Evolutionary conservation across 2,888 invertebrate genomes (phyloP), one percentile per base, ranked within the genome.

Genomic region (Caenorhabditis afra): DNA sequence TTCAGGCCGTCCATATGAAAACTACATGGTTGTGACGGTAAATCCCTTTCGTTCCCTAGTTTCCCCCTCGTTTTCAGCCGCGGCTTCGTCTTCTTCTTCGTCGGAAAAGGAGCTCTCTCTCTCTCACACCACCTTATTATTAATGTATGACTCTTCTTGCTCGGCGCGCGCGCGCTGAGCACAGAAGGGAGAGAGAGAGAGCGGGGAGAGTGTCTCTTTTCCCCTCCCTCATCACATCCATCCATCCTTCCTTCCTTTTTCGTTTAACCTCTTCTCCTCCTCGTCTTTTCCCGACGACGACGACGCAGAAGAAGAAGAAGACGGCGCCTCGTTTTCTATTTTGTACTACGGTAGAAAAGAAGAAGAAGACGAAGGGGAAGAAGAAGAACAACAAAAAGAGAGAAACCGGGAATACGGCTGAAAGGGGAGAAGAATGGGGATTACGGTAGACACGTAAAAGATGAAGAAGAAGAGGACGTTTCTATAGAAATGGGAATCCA

Each of bases 91-190:
- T 66, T 35, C 44, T 41, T 52, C 22, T 65, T 45, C 47, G n/a
- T n/a, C n/a, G n/a, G n/a, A n/a, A n/a, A n/a, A n/a, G n/a, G n/a
- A 44, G 55, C 29, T 55, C 62, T 45, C 39, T 73, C 57, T 65
- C 65, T 76, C 73, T 41, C 73, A 62, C 80, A 65, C 71, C 65
- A 71, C 74, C 77, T 78, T 78, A 78, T 74, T 81, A 73, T 81
- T 74, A 73, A 73, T 81, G 73, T 73, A 74, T 81, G 75, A 71
- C 76, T 76, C 73, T 73, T 74, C 76, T 29, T 71, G 50, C 64
- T 66, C 61, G n/a, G 41, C 66, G 50, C 10, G 47, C n/a, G 3
- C 66, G 11, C n/a, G n/a, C n/a, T n/a, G n/a, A n/a, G n/a, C n/a
- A n/a, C n/a, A n/a, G n/a, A n/a, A n/a, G n/a, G n/a, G n/a, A n/a